Base-by-base conservation (phyloP, 2,888 invertebrate genomes). In the Bellardia pandia region DNA sequence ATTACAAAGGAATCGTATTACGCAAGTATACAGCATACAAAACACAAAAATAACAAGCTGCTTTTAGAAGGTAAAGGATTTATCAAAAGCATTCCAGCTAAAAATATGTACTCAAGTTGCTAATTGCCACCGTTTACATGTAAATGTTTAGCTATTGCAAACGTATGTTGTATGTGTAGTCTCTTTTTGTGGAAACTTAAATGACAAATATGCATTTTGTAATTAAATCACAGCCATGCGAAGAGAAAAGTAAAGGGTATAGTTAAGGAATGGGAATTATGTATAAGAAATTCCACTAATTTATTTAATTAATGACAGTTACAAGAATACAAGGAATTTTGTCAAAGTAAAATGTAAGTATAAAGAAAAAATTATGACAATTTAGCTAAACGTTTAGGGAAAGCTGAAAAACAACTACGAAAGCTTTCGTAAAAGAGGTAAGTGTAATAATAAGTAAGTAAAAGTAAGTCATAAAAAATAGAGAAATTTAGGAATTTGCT, bases 21-120 rank as follows among this genome's bases (percentile, higher is more conserved):
- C 83, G 58, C 45, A 83, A 71, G 72, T 9, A 66, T 37, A 48
- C 64, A 23, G n/a, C 8, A 81, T 56, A 71, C 48, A 14, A 2
- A 45, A n/a, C 51, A 23, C 76, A 76, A 69, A 14, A 53, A 64
- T 30, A 58, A 53, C 33, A 83, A 72, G 64, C 71, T 62, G 83
- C 56, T 72, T 56, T 37, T 23, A 30, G 45, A 69, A 81, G 71
- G 66, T 53, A 68, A 80, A 82, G 81, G 86, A 86, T 85, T 88
- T 84, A 88, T 90, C 90, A 90, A 90, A 90, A 88, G 88, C 88
- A 90, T 90, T 89, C 90, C 90, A 69, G 33, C 72, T 81, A 64
- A 64, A 71, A 86, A 84, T 86, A 37, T 4, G 5, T 37, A 85
- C 88, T 88, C 86, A 88, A 88, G 85, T 89, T 85, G 80, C 88